phyloP scores from a whole-genome alignment of 2,113 vertebrate species.

The Melanostigma gelatinosum region DNA sequence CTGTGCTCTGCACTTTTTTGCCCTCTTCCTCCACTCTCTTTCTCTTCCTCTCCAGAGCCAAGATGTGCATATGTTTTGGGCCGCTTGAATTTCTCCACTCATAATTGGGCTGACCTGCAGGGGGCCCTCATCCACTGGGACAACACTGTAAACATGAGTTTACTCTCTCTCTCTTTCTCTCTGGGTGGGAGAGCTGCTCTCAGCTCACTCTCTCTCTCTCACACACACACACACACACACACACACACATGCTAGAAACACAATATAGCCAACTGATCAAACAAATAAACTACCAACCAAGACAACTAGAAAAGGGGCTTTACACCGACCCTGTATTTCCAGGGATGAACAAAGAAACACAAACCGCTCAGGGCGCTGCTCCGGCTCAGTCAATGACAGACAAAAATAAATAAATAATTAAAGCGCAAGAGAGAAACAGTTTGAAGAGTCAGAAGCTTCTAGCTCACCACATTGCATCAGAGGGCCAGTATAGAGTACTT shows the following conservation, averaged over 20 bases:
- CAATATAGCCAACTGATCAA: constrained; percentile 60
- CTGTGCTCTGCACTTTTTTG: constrained; percentile 66
- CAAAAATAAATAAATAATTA: constrained; percentile 74
- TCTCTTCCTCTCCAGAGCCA: constrained; percentile 60
- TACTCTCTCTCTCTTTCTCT: constrained; percentile 53
- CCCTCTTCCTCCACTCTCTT: constrained; percentile 51
- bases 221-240: constrained; percentile 7
- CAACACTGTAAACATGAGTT: constrained; percentile 73
- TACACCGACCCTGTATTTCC: constrained; percentile 58
- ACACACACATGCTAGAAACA: constrained; percentile 34
- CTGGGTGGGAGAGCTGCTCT: constrained; percentile 51
- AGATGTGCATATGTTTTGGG: constrained; percentile 73
- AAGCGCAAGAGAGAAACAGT: constrained; percentile 68
- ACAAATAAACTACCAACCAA: constrained; percentile 68
- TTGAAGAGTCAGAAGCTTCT: constrained; percentile 76
- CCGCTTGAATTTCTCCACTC: constrained; percentile 77
- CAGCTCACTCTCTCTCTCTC: constrained; percentile 15
- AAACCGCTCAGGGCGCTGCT: constrained; percentile 64
- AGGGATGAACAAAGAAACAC: constrained; percentile 74
- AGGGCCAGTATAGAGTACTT: constrained; percentile 69
- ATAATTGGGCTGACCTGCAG: constrained; percentile 78
- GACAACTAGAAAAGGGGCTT: constrained; percentile 63
- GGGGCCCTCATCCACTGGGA: constrained; percentile 69
- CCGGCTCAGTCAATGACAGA: constrained; percentile 71
- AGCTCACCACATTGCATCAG: constrained; percentile 80